Conservation (phyloP, 2,888 invertebrate species). For the Bedellia somnulentella region DNA sequence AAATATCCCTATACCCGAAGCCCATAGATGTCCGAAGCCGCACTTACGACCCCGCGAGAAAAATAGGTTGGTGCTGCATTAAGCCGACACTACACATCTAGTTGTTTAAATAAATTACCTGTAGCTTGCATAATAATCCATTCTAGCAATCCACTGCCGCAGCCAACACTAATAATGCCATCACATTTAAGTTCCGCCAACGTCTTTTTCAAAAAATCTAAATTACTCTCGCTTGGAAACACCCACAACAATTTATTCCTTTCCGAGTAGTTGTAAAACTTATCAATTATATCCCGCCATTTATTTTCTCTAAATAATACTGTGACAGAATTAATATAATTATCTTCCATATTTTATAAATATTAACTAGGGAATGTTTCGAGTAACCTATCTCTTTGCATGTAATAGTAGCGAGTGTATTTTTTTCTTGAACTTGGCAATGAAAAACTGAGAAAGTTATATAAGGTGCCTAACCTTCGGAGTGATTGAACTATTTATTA, state of each 20-base stretch:
- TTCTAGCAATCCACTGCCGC: conserved; percentile 80
- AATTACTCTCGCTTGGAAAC: conserved; percentile 68
- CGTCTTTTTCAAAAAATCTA: conserved; percentile 56
- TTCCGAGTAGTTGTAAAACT: conserved; percentile 48
- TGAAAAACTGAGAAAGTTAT: conserved; percentile 13
- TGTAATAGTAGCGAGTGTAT: too few species aligned
- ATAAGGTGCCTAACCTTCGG: conserved; percentile 12
- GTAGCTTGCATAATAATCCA: conserved; percentile 72
- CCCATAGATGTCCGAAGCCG: too few species aligned
- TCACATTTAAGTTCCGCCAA: conserved; percentile 39
- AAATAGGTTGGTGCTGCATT: too few species aligned
- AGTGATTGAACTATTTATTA: conserved; percentile 18
- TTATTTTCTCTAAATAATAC: conserved; percentile 34
- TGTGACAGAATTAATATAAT: conserved; percentile 32
- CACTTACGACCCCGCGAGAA: too few species aligned
- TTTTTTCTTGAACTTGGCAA: too few species aligned
- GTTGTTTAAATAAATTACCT: conserved; percentile 38
- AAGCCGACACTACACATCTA: conserved; percentile 1
- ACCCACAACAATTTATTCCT: conserved; percentile 70
- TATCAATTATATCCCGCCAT: conserved; percentile 47
- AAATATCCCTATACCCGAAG: too few species aligned
- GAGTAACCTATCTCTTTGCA: too few species aligned
- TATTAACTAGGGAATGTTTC: too few species aligned
- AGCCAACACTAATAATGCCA: conserved; percentile 71
- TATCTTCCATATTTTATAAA: conserved; percentile 30